Percentiles rank a stretch among this genome's conserved stretches.
Evolutionary conservation across 2,797 vertebrate genomes (phyloP).

Genomic region (Lacerta viridis): DNA sequence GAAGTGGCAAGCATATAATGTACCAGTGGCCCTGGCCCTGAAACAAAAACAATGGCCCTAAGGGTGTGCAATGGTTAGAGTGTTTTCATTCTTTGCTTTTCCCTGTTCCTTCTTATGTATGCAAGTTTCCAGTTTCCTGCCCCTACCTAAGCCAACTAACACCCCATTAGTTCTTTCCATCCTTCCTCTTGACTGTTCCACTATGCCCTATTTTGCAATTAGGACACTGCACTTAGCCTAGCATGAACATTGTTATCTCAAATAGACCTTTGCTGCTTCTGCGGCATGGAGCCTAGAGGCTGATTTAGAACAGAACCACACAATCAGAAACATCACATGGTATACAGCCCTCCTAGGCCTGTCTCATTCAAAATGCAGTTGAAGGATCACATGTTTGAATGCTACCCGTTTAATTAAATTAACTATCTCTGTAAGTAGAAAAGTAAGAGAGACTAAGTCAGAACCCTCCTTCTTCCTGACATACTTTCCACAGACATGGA

Average conservation of each 20-base stretch:
- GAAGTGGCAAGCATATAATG: not conserved
- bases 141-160: not conserved
- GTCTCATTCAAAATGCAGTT: not conserved
- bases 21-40: not conserved
- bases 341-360: not conserved
- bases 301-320: not conserved
- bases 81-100: not conserved
- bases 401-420: not conserved
- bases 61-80: not conserved
- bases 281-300: not conserved
- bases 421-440: not conserved
- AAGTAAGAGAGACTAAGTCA: not conserved
- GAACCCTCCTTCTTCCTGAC: not conserved
- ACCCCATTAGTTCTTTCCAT: not conserved
- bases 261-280: constrained; percentile 9
- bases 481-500: not conserved
- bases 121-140: not conserved
- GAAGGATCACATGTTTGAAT: not conserved
- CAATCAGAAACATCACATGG: not conserved
- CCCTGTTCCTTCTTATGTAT: not conserved
- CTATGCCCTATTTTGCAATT: constrained; percentile 13
- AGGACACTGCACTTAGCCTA: constrained; percentile 12
- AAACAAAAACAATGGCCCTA: not conserved
- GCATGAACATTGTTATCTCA: constrained; percentile 7
- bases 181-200: constrained; percentile 33